Conservation (phyloP, 2,888 invertebrate species). For the Mythimna ferrago region DNA sequence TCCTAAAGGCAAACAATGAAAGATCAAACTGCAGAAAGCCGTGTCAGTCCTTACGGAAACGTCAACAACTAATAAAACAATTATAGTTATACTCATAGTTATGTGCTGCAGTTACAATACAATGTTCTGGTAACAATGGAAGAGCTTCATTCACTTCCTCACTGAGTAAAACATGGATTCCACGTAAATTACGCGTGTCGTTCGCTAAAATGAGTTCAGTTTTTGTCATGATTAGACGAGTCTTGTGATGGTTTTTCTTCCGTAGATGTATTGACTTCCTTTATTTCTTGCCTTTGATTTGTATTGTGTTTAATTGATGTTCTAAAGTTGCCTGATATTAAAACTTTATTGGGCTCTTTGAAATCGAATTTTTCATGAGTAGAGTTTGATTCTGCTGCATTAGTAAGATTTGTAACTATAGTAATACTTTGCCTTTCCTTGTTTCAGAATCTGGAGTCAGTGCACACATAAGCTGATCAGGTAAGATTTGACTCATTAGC, state of each 20-base stretch:
- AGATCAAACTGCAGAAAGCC: conserved; percentile 23
- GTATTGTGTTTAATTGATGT: not conserved
- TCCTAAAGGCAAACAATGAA: conserved; percentile 18
- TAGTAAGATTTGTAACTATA: not conserved
- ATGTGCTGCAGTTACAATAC: conserved; percentile 28
- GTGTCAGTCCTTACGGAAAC: conserved; percentile 44
- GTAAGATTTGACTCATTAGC: conserved; percentile 44
- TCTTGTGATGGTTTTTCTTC: conserved; percentile 43
- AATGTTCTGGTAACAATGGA: conserved; percentile 55
- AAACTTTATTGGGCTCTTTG: not conserved
- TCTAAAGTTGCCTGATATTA: not conserved
- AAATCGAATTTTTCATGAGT: not conserved
- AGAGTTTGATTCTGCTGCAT: not conserved
- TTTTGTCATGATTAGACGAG: conserved; percentile 40
- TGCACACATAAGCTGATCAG: conserved; percentile 57
- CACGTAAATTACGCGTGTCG: conserved; percentile 46
- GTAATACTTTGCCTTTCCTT: conserved; percentile 34
- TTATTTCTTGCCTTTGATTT: conserved; percentile 27
- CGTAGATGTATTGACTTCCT: conserved; percentile 48
- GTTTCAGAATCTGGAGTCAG: conserved; percentile 67
- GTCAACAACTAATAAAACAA: conserved; percentile 42
- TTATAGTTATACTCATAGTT: conserved; percentile 23
- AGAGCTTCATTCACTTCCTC: conserved; percentile 56
- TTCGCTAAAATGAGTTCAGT: conserved; percentile 40
- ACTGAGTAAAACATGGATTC: conserved; percentile 55